phyloP scores from a whole-genome alignment of 1,140 invertebrate species.

The Pseudachorutes palmiensis region DNA sequence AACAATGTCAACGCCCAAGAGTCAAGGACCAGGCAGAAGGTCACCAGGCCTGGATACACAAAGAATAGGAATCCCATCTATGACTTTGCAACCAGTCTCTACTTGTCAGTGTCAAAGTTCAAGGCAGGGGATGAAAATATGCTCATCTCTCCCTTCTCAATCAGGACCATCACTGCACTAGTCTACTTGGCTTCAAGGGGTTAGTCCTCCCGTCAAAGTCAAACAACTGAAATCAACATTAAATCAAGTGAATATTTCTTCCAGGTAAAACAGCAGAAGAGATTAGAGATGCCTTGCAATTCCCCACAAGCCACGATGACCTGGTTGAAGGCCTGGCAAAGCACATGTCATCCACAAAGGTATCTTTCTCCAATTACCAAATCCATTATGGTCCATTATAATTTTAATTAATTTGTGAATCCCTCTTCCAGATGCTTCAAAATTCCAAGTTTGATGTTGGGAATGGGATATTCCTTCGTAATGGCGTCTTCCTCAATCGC shows the following conservation, averaged over 20 bases:
- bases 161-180: conserved; percentile 19
- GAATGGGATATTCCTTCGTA: conserved; percentile 21
- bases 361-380: not conserved
- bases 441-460: conserved; percentile 20
- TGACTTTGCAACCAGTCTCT: conserved; percentile 27
- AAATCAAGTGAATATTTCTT: no score
- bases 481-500: not conserved
- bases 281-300: conserved; percentile 7
- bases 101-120: not conserved
- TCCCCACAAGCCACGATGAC: conserved; percentile 13
- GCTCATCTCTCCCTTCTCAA: conserved; percentile 27
- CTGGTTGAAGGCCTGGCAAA: conserved; percentile 14
- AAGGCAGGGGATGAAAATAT: conserved; percentile 15
- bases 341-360: conserved; percentile 12
- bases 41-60: not conserved
- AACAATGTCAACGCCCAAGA: not conserved
- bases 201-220: not conserved
- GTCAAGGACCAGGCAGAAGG: not conserved
- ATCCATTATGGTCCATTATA: not conserved
- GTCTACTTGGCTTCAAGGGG: conserved; percentile 21
- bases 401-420: no score
- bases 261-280: conserved; percentile 23
- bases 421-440: not conserved
- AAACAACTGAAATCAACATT: no score
- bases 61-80: conserved; percentile 21